A percentile compares a stretch with the other conserved stretches of the same genome.
Conservation (phyloP, 1,140 invertebrate species). For the Bombus picipes region DNA sequence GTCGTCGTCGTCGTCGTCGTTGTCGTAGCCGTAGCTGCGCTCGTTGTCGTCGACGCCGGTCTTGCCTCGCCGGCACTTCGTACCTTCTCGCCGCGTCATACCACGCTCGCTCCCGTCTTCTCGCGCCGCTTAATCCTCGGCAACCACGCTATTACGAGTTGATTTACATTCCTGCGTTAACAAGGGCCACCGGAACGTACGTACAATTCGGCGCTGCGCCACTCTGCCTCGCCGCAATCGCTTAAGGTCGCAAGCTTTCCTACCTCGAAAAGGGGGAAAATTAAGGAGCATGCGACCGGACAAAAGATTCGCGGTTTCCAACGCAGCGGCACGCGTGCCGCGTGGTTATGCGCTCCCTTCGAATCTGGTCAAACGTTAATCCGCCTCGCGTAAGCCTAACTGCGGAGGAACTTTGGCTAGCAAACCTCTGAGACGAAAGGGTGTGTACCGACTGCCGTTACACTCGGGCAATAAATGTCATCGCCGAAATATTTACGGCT, state of each 20-base stretch:
- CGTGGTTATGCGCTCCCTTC: background rate
- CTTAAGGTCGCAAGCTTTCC: no score
- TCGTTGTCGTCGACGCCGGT: background rate
- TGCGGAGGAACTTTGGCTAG: constrained; percentile 15
- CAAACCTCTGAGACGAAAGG: constrained; percentile 29
- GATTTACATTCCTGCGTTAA: constrained; percentile 69
- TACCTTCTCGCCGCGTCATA: no score
- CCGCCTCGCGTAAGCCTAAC: constrained; percentile 18
- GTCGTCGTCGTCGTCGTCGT: no score
- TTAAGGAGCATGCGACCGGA: no score
- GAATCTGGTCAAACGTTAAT: constrained; percentile 18
- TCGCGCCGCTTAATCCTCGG: constrained; percentile 60
- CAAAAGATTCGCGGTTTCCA: background rate
- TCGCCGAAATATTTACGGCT: constrained; percentile 54
- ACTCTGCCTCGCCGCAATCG: no score
- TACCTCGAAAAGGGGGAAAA: no score
- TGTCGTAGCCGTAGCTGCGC: background rate
- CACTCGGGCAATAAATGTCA: constrained; percentile 55
- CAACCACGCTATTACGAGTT: constrained; percentile 65
- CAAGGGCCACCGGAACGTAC: constrained; percentile 52
- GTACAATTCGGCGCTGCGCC: background rate
- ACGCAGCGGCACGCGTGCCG: background rate
- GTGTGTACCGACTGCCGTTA: constrained; percentile 33
- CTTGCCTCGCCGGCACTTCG: no score
- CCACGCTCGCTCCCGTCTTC: constrained; percentile 37